Evolutionary conservation across 2,113 vertebrate species (phyloP).

Genomic region (Dunckerocampus dactyliophorus): DNA sequence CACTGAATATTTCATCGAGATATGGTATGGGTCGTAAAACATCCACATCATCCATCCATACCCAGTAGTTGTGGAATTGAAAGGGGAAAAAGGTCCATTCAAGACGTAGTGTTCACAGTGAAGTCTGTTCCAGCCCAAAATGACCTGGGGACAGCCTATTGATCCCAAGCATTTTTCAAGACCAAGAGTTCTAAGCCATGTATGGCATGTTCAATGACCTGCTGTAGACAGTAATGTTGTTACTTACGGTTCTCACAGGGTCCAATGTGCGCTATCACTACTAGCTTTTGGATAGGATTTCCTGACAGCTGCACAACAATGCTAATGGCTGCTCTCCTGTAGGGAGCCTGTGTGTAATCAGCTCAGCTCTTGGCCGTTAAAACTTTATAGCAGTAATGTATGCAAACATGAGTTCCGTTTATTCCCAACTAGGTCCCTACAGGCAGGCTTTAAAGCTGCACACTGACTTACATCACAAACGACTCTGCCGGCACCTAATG

Average conservation of each 20-base stretch:
- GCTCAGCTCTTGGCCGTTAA: conserved; percentile 59
- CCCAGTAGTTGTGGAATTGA: conserved; percentile 9
- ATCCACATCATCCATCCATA: conserved; percentile 27
- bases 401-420: conserved; percentile 72
- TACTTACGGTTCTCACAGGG: conserved; percentile 49
- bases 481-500: conserved; percentile 63
- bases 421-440: conserved; percentile 65
- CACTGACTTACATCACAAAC: conserved; percentile 71
- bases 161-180: conserved; percentile 60
- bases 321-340: conserved; percentile 61
- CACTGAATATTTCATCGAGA: conserved; percentile 54
- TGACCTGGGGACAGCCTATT: conserved; percentile 59
- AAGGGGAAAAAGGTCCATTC: conserved; percentile 22
- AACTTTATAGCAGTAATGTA: conserved; percentile 70
- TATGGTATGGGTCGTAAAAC: conserved; percentile 40
- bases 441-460: conserved; percentile 71
- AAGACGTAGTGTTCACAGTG: conserved; percentile 36
- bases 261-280: conserved; percentile 35
- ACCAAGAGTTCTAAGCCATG: conserved; percentile 53
- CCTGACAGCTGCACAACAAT: conserved; percentile 62
- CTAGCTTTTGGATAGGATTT: conserved; percentile 57
- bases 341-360: conserved; percentile 60
- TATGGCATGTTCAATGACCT: conserved; percentile 60
- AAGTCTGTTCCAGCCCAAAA: conserved; percentile 42
- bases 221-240: conserved; percentile 58